phyloP scores from a whole-genome alignment of 2,113 vertebrate genomes.

The Kryptolebias marmoratus region DNA sequence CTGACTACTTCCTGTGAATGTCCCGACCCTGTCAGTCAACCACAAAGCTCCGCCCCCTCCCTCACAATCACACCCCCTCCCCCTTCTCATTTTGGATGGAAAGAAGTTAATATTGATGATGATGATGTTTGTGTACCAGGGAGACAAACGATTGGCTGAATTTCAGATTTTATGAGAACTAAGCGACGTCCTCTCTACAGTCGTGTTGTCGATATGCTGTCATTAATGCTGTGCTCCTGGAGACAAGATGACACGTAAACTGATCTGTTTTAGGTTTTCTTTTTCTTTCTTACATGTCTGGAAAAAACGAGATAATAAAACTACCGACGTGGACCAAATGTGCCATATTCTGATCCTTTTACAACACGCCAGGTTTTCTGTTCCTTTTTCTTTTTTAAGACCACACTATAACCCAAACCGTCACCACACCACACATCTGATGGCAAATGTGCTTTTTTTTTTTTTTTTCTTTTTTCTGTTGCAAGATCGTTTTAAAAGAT shows the following conservation, averaged over 20 bases:
- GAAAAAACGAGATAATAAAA: conserved; percentile 74
- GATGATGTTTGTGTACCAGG: conserved; percentile 50
- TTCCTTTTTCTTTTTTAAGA: conserved; percentile 44
- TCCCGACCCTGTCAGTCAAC: conserved; percentile 59
- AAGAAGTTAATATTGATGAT: conserved; percentile 45
- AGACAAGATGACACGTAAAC: conserved; percentile 54
- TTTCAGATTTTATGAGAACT: conserved; percentile 49
- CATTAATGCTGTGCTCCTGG: conserved; percentile 75
- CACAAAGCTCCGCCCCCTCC: conserved; percentile 39
- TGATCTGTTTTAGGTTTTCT: conserved; percentile 49
- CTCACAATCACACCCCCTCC: background rate
- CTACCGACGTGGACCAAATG: conserved; percentile 83
- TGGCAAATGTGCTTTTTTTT: conserved; percentile 66
- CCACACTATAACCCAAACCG: conserved; percentile 50
- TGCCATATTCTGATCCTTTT: conserved; percentile 80
- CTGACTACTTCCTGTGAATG: conserved; percentile 81
- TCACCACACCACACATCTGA: conserved; percentile 52
- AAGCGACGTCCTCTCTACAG: conserved; percentile 55
- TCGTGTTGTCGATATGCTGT: conserved; percentile 73
- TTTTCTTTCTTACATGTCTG: conserved; percentile 74
- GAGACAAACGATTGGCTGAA: conserved; percentile 70
- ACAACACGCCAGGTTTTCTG: conserved; percentile 40
- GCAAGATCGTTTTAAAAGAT: conserved; percentile 58
- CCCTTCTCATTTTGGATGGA: conserved; percentile 52
- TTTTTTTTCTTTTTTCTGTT: conserved; percentile 59